A percentile compares a stretch with the other conserved stretches of the same genome.
Conservation (phyloP, 2,113 vertebrate genomes). For the Myrmecophaga tridactyla region DNA sequence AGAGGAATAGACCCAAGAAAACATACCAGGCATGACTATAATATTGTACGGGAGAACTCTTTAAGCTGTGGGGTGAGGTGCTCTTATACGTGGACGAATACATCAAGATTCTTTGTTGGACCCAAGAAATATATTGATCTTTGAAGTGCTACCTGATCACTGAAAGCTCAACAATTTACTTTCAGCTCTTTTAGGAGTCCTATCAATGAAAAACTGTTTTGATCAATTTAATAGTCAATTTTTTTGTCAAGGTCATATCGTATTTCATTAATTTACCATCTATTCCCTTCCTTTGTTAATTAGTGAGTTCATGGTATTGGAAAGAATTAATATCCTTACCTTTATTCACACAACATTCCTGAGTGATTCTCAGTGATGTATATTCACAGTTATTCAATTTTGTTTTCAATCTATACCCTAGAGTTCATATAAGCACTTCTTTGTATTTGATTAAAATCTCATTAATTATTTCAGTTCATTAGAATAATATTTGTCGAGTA, state of each 20-base stretch:
- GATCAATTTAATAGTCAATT: slow-evolving; percentile 59
- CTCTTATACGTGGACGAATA: background rate
- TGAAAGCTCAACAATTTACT: background rate
- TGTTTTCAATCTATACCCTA: slow-evolving; percentile 15
- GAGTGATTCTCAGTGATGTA: slow-evolving; percentile 49
- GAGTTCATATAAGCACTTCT: background rate
- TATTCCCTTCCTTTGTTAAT: slow-evolving; percentile 59
- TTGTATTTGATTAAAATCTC: slow-evolving; percentile 44
- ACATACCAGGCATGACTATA: accelerated
- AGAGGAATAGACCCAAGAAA: background rate
- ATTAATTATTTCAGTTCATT: slow-evolving; percentile 39
- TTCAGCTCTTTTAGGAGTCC: background rate
- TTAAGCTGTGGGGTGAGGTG: background rate
- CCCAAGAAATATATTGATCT: background rate
- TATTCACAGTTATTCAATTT: slow-evolving; percentile 33
- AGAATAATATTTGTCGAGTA: background rate
- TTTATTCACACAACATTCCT: slow-evolving; percentile 13
- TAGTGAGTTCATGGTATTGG: slow-evolving; percentile 53
- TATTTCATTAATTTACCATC: slow-evolving; percentile 65
- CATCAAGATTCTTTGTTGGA: background rate
- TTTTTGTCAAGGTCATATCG: slow-evolving; percentile 62
- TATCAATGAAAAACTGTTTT: slow-evolving; percentile 36
- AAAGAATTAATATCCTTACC: slow-evolving; percentile 48
- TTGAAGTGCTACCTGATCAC: background rate
- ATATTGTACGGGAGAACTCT: background rate